These are phyloP conservation scores for Belgica antarctica DNA, from an alignment of 2,888 invertebrate species.

Conservation along the genomic window DNA sequence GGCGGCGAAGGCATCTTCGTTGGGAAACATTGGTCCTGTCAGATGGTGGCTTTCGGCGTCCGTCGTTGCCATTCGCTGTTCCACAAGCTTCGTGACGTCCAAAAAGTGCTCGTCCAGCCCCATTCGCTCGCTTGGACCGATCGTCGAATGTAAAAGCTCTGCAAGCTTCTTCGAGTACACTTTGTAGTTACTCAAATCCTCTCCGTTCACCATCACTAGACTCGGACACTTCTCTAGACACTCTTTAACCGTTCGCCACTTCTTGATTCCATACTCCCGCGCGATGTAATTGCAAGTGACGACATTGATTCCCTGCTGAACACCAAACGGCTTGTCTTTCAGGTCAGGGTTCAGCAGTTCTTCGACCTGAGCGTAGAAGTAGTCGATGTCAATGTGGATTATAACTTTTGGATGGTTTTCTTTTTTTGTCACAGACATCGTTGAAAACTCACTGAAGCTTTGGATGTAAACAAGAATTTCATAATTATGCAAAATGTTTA, in stretches of 20 bases:
- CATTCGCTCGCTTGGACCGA: constrained; percentile 72
- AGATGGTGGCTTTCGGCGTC: no score
- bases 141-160: constrained; percentile 63
- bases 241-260: constrained; percentile 73
- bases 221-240: constrained; percentile 71
- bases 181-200: constrained; percentile 78
- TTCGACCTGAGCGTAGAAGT: constrained; percentile 85
- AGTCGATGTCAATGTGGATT: constrained; percentile 79
- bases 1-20: no score
- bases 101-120: constrained; percentile 86
- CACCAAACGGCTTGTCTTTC: constrained; percentile 67
- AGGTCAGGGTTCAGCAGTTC: constrained; percentile 70
- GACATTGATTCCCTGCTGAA: constrained; percentile 80
- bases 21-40: no score
- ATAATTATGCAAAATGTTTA: no score
- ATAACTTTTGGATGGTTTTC: constrained; percentile 72
- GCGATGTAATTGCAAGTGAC: constrained; percentile 84
- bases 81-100: constrained; percentile 71
- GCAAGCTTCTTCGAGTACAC: constrained; percentile 75
- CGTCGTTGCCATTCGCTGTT: constrained; percentile 59
- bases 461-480: no score
- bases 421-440: no score
- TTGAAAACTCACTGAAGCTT: no score
- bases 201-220: constrained; percentile 74
- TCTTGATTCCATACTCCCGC: constrained; percentile 70